A percentile compares a stretch with the other conserved stretches of the same genome.
Evolutionary conservation across 2,888 invertebrate species (phyloP).

Genomic region (Scaptomyza parva): DNA sequence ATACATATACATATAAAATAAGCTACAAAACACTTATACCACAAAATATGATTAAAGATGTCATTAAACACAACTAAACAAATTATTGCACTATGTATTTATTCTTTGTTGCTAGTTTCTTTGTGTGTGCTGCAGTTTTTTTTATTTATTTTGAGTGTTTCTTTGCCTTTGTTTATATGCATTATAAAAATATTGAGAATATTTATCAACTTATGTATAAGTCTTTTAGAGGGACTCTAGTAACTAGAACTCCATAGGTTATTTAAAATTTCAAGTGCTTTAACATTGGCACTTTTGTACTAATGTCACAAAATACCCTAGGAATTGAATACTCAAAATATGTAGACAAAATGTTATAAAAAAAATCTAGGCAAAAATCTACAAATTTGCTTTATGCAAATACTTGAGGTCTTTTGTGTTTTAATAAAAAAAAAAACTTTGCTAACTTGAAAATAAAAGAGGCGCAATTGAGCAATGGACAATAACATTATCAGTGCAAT

Average conservation of each 20-base stretch:
- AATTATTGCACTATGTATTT: slow-evolving; percentile 38
- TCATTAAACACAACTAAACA: slow-evolving; percentile 26
- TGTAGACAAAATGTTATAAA: not conserved
- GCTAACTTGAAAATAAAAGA: not conserved
- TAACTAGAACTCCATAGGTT: slow-evolving; percentile 19
- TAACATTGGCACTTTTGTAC: slow-evolving; percentile 32
- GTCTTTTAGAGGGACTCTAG: slow-evolving; percentile 2
- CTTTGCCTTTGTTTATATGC: slow-evolving; percentile 12
- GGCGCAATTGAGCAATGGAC: not conserved
- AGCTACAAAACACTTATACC: slow-evolving; percentile 49
- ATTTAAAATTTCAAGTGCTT: slow-evolving; percentile 30
- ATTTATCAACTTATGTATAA: slow-evolving; percentile 27
- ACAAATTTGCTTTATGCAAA: not conserved
- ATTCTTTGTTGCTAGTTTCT: slow-evolving; percentile 25
- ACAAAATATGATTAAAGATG: slow-evolving; percentile 36
- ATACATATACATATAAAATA: slow-evolving; percentile 45
- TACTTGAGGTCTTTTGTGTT: not conserved
- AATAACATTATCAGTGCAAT: not conserved
- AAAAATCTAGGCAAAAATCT: not conserved
- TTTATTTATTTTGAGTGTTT: not conserved
- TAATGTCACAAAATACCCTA: not conserved
- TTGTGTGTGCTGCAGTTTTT: slow-evolving; percentile 27
- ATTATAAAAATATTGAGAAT: slow-evolving; percentile 61
- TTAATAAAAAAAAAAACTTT: not conserved
- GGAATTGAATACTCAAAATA: slow-evolving; percentile 4